Conservation (phyloP, 2,797 vertebrate genomes). For the Dipus sagitta region DNA sequence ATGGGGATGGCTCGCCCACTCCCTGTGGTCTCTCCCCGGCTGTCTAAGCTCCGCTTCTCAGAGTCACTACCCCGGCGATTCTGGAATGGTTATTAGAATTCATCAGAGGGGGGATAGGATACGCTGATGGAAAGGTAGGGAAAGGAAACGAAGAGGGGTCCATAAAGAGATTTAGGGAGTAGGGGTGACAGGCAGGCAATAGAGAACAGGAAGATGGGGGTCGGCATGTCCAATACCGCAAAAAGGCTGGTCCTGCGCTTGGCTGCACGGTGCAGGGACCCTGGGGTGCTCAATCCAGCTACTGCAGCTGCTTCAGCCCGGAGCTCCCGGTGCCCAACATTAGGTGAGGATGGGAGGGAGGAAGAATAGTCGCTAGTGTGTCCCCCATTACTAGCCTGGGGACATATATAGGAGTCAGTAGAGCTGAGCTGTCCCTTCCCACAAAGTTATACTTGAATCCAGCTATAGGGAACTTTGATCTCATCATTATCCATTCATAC, state of each 20-base stretch:
- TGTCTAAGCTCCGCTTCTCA: constrained; percentile 93
- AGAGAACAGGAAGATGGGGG: background rate
- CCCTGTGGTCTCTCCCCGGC: constrained; percentile 91
- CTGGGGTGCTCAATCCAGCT: constrained; percentile 90
- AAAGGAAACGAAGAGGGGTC: background rate
- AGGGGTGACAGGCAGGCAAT: background rate
- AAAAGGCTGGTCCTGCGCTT: constrained; percentile 96
- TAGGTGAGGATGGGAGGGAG: constrained; percentile 97
- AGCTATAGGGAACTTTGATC: background rate
- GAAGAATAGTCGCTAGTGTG: constrained; percentile 93
- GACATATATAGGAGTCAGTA: constrained; percentile 28
- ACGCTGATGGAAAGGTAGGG: background rate
- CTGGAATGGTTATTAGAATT: constrained; percentile 83
- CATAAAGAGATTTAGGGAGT: background rate
- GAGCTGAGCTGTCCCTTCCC: background rate
- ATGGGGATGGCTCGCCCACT: constrained; percentile 91
- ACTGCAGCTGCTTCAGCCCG: constrained; percentile 88
- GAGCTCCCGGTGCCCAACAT: constrained; percentile 94
- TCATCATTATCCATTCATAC: background rate
- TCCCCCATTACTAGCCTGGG: constrained; percentile 95
- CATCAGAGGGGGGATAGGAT: background rate
- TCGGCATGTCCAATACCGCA: constrained; percentile 89
- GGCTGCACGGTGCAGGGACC: constrained; percentile 91
- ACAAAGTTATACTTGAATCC: background rate
- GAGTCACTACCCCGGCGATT: constrained; percentile 95